Evolutionary conservation across 2,888 invertebrate genomes (phyloP).

Genomic region (Machimus atricapillus): DNA sequence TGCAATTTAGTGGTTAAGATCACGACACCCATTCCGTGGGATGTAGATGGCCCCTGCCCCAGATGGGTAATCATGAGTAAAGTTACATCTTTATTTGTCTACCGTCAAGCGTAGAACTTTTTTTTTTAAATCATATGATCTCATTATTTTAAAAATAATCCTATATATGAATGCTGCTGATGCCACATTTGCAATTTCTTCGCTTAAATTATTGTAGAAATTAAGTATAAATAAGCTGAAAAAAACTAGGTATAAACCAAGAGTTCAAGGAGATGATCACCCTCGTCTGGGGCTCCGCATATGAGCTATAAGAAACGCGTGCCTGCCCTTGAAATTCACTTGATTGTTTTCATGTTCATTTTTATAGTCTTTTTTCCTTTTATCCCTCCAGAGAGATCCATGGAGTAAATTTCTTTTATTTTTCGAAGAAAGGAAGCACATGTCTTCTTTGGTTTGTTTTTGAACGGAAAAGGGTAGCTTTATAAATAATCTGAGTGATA

Average conservation of each 20-base stretch:
- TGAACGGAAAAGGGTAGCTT: slow-evolving; percentile 3
- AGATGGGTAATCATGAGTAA: not conserved
- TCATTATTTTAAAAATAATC: not conserved
- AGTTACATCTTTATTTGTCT: not conserved
- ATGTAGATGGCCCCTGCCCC: not conserved
- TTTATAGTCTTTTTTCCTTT: not conserved
- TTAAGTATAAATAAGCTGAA: not conserved
- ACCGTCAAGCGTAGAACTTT: not conserved
- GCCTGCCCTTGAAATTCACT: not conserved
- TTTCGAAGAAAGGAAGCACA: not conserved
- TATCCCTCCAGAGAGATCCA: not conserved
- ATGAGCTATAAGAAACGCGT: not conserved
- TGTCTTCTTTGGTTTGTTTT: slow-evolving; percentile 2
- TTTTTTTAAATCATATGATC: not conserved
- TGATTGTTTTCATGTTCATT: not conserved
- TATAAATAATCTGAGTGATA: slow-evolving; percentile 1
- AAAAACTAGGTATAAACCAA: not conserved
- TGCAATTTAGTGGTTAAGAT: not conserved
- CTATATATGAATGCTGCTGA: not conserved
- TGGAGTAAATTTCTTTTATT: not conserved
- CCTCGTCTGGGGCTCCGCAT: not conserved
- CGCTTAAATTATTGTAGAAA: not conserved
- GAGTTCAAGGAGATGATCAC: not conserved
- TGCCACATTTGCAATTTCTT: not conserved
- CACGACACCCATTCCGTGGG: slow-evolving; percentile 1